Evolutionary conservation across 2,888 invertebrate genomes (phyloP).

Genomic region (Archips xylosteana): DNA sequence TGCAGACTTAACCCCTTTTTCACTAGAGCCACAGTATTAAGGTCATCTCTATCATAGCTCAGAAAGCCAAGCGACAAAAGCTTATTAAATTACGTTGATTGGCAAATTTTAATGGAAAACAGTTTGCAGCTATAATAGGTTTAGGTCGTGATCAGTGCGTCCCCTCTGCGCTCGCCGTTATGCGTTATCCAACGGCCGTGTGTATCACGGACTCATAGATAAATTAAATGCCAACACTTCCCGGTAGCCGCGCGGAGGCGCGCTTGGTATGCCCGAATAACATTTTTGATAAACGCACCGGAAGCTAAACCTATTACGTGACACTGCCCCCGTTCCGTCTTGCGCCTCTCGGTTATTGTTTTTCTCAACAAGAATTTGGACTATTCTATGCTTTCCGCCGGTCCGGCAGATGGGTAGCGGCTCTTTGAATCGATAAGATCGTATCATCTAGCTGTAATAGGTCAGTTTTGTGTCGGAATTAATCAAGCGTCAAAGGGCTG

Average conservation of each 20-base stretch:
- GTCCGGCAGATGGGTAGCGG: constrained; percentile 77
- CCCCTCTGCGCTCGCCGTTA: constrained; percentile 5
- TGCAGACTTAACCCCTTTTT: no score
- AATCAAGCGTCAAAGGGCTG: constrained; percentile 83
- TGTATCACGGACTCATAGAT: constrained; percentile 81
- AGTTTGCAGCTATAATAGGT: background rate
- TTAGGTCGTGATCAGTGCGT: background rate
- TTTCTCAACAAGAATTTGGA: constrained; percentile 73
- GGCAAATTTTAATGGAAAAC: background rate
- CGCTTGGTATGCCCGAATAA: constrained; percentile 82
- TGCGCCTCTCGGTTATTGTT: constrained; percentile 77
- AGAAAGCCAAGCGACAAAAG: no score
- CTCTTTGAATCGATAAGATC: constrained; percentile 82
- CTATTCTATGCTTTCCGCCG: constrained; percentile 73
- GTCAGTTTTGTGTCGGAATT: constrained; percentile 83
- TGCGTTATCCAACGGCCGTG: constrained; percentile 41
- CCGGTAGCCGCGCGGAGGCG: constrained; percentile 68
- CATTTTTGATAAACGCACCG: constrained; percentile 83
- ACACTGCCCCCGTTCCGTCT: constrained; percentile 75
- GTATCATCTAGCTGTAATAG: constrained; percentile 78
- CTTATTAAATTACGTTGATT: no score
- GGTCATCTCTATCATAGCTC: no score
- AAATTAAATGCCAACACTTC: constrained; percentile 83
- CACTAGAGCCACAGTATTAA: no score
- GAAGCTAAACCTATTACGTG: constrained; percentile 82